Evolutionary conservation across 2,113 vertebrate species (phyloP).

Genomic region (Nothocercus julius): DNA sequence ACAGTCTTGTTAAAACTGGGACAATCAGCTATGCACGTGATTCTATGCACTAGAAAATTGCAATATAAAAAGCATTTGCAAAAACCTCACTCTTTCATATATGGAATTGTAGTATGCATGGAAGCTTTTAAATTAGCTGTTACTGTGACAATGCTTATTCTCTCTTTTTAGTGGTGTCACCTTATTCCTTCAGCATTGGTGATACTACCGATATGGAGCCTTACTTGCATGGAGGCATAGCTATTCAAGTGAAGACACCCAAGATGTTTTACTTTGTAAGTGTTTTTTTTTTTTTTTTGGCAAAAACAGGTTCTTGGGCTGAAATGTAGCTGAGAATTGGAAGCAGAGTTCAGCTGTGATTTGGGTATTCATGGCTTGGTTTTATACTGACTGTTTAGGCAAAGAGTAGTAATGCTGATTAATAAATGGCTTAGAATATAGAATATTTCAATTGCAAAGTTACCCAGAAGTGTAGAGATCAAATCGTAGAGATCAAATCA

Average conservation of each 20-base stretch:
- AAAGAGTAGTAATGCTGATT: not conserved
- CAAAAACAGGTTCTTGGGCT: fast-evolving
- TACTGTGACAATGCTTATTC: not conserved
- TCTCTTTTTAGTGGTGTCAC: slow-evolving; percentile 85
- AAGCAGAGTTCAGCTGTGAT: not conserved
- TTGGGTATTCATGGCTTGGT: fast-evolving
- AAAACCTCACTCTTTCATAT: fast-evolving
- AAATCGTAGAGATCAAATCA: no score
- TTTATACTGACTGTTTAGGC: not conserved
- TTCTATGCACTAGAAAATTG: not conserved
- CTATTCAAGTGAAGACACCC: slow-evolving; percentile 88
- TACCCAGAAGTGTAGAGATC: not conserved
- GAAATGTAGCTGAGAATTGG: not conserved
- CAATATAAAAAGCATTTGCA: not conserved
- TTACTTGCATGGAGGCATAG: slow-evolving; percentile 93
- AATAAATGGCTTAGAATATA: not conserved
- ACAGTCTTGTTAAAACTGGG: not conserved
- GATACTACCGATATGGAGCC: slow-evolving; percentile 87
- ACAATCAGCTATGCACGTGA: not conserved
- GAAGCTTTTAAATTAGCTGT: not conserved
- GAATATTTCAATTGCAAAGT: not conserved
- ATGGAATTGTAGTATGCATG: not conserved
- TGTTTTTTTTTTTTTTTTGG: slow-evolving; percentile 33
- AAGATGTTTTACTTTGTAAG: slow-evolving; percentile 92
- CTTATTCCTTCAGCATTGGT: slow-evolving; percentile 92